Evolutionary conservation across 2,113 vertebrate species (phyloP).

Genomic region (Axis porcinus): DNA sequence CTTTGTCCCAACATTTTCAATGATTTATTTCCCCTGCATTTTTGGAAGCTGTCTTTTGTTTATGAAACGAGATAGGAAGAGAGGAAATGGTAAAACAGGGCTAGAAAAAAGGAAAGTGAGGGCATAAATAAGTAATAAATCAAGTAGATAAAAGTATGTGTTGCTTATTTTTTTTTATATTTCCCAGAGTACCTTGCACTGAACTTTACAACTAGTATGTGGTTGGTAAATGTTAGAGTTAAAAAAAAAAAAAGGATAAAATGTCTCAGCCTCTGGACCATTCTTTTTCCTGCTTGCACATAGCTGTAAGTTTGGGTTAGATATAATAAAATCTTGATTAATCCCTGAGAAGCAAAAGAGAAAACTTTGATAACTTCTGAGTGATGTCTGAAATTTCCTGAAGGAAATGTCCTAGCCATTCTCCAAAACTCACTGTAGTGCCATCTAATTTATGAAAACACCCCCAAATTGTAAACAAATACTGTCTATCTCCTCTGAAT

Average conservation of each 20-base stretch:
- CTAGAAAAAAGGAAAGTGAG: neutral
- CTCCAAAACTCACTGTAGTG: neutral
- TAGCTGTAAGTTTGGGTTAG: neutral
- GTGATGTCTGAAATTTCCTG: neutral
- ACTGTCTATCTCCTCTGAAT: neutral
- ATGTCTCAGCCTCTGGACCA: neutral
- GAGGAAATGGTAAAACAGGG: neutral
- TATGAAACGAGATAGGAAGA: neutral
- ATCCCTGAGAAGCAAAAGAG: neutral
- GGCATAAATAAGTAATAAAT: neutral
- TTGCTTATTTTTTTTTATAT: neutral
- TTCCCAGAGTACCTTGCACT: neutral
- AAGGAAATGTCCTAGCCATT: neutral
- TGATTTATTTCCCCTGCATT: constrained; percentile 21
- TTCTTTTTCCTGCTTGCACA: neutral
- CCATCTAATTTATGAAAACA: neutral
- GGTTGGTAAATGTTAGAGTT: neutral
- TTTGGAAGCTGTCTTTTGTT: constrained; percentile 18
- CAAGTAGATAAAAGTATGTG: neutral
- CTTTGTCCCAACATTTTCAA: neutral
- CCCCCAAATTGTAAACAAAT: neutral
- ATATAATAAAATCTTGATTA: neutral
- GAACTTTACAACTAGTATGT: neutral
- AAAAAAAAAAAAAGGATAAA: neutral
- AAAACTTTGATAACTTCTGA: neutral